phyloP scores from a whole-genome alignment of 64 coral and sea anemone genomes.

The Actinia tenebrosa region DNA sequence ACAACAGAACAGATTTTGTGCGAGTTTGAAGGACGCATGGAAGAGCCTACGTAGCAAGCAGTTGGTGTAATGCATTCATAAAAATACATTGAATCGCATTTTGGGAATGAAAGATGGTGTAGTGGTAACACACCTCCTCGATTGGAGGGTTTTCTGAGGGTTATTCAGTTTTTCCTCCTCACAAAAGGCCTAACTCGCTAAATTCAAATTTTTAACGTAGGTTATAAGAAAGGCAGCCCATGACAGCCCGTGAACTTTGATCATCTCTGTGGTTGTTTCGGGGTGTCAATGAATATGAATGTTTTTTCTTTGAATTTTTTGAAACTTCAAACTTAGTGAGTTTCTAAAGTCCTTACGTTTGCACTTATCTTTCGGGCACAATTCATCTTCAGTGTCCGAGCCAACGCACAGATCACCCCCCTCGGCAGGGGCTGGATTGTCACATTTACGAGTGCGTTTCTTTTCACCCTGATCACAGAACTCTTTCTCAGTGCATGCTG shows the following conservation, averaged over 20 bases:
- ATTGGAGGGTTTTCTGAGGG: too few relatives aligned
- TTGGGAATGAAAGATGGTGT: too few relatives aligned
- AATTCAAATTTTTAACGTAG: too few relatives aligned
- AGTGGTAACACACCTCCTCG: too few relatives aligned
- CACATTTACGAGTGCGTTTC: slow-evolving; percentile 20
- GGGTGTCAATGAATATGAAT: background rate
- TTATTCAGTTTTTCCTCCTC: too few relatives aligned
- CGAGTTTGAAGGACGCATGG: background rate
- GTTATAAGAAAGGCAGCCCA: too few relatives aligned
- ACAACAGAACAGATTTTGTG: background rate
- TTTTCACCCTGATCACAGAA: slow-evolving; percentile 28
- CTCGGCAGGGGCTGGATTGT: slow-evolving; percentile 39
- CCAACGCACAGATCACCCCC: slow-evolving; percentile 41
- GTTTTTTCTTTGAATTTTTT: background rate
- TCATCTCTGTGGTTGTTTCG: too few relatives aligned
- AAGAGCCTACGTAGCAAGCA: too few relatives aligned
- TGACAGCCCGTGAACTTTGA: too few relatives aligned
- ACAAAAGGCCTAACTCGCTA: too few relatives aligned
- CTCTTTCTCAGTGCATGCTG: slow-evolving; percentile 3
- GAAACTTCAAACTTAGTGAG: background rate
- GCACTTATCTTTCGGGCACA: slow-evolving; percentile 19
- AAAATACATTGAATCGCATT: too few relatives aligned
- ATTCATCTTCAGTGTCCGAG: slow-evolving; percentile 18
- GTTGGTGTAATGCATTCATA: too few relatives aligned
- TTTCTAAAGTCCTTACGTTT: background rate